These are phyloP conservation scores for Dicerorhinus sumatrensis DNA, from an alignment of 2,113 vertebrate species.

Conservation along the genomic window DNA sequence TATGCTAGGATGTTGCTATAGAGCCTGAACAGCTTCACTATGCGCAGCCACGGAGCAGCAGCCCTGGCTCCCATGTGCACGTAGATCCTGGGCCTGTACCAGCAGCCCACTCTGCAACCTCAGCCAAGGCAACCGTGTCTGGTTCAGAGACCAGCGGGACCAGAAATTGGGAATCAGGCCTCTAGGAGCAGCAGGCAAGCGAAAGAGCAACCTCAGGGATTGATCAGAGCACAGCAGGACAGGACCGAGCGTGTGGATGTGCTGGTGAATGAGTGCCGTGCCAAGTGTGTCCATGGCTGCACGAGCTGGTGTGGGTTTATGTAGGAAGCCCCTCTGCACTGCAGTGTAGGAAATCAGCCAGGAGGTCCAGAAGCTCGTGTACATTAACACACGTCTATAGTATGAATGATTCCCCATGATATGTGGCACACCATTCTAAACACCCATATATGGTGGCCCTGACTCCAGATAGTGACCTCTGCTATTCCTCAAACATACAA, in stretches of 20 bases:
- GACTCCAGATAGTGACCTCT: not conserved
- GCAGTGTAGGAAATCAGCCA: not conserved
- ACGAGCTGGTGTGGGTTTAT: accelerated
- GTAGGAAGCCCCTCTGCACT: too few species aligned
- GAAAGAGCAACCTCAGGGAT: not conserved
- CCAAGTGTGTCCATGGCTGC: not conserved
- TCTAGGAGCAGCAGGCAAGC: not conserved
- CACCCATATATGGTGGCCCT: not conserved
- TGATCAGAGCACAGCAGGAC: not conserved
- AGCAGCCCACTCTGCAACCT: not conserved
- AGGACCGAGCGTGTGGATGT: accelerated
- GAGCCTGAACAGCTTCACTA: not conserved
- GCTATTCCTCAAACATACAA: not conserved
- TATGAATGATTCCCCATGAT: not conserved
- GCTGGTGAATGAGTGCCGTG: not conserved
- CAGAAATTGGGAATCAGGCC: not conserved
- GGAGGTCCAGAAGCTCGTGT: not conserved
- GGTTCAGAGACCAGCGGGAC: not conserved
- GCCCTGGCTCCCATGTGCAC: not conserved
- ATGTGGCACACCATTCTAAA: not conserved
- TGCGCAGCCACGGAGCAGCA: not conserved
- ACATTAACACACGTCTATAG: not conserved
- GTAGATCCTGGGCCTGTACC: not conserved
- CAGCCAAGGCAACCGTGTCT: too few species aligned
- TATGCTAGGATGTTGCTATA: not conserved